Evolutionary conservation across 2,797 vertebrate species (phyloP).

Genomic region (Chaetophractus vellerosus): DNA sequence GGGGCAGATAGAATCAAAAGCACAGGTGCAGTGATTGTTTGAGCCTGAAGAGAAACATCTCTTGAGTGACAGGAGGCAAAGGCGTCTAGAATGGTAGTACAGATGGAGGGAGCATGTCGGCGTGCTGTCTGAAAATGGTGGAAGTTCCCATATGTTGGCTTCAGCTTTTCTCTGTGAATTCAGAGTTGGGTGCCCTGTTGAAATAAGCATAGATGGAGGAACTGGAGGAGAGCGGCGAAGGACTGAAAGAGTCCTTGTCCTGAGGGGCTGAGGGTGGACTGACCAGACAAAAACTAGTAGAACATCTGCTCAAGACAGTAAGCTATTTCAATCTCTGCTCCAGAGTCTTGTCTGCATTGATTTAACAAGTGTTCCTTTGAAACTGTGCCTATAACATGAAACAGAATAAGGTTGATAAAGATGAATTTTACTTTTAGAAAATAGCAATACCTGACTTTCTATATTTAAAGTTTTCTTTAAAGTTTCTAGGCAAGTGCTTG

Average conservation of each 20-base stretch:
- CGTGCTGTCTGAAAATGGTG: neutral
- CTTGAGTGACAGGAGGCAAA: neutral
- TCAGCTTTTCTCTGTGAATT: neutral
- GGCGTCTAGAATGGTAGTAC: neutral
- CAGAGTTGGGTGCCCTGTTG: neutral
- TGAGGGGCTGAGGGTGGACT: no score
- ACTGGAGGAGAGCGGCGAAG: fast-evolving
- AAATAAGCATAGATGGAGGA: neutral
- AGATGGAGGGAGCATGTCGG: fast-evolving
- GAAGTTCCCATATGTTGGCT: neutral
- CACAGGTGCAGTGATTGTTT: neutral
- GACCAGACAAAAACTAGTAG: fast-evolving
- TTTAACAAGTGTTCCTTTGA: neutral
- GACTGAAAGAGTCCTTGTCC: no score
- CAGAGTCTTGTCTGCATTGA: neutral
- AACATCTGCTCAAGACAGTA: neutral
- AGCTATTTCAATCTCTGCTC: neutral
- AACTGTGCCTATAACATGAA: neutral
- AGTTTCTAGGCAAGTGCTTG: neutral
- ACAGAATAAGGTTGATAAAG: neutral
- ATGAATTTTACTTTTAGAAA: neutral
- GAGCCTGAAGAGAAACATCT: neutral
- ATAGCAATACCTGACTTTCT: neutral
- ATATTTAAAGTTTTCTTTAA: neutral
- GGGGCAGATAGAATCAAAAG: neutral